Percentiles rank a stretch among this genome's conserved stretches.
These are phyloP conservation scores for Megalops atlanticus DNA, from an alignment of 2,113 vertebrate genomes.

Conservation along the genomic window DNA sequence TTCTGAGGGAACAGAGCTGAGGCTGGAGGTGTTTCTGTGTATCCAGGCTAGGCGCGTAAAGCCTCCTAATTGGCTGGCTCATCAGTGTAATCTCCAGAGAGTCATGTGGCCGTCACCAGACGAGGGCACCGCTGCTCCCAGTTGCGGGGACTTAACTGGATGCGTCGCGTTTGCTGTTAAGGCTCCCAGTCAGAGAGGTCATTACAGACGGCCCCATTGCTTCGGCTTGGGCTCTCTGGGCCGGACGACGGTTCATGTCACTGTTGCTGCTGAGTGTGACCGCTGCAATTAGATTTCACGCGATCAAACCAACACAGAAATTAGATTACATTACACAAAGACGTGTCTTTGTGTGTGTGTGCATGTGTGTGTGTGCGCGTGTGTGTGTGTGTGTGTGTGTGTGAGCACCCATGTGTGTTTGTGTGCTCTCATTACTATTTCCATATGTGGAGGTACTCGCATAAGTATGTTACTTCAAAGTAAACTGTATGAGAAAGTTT, in stretches of 20 bases:
- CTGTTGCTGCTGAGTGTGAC: background rate
- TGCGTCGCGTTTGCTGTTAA: background rate
- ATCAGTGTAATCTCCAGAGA: background rate
- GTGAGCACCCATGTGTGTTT: background rate
- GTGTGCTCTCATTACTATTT: background rate
- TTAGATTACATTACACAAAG: background rate
- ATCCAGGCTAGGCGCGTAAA: background rate
- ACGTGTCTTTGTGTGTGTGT: background rate
- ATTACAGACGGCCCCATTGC: background rate
- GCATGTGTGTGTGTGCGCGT: background rate
- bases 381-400: background rate
- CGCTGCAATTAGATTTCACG: background rate
- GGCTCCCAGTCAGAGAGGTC: background rate
- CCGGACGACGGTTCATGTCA: background rate
- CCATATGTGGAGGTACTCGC: too few species aligned
- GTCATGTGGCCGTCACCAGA: background rate
- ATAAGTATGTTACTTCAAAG: too few species aligned
- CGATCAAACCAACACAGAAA: background rate
- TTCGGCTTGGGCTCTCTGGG: background rate
- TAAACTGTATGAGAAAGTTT: background rate
- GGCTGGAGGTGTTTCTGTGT: background rate
- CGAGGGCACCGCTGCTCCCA: background rate
- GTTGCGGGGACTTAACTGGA: background rate
- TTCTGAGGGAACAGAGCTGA: background rate
- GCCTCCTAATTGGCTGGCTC: background rate